phyloP scores from a whole-genome alignment of 1,140 invertebrate genomes.

The Diabrotica undecimpunctata region DNA sequence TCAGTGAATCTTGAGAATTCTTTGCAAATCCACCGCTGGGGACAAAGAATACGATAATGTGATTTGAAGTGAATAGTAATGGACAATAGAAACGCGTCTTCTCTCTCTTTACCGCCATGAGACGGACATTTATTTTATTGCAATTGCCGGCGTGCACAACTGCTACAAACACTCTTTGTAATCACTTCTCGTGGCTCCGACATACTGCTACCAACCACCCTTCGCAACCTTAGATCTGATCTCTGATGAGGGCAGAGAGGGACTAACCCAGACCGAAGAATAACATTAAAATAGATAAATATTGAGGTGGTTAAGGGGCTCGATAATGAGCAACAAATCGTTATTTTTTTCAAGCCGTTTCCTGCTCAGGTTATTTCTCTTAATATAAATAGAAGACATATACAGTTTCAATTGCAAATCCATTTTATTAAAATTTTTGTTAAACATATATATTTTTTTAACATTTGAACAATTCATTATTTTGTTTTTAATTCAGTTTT shows the following conservation, averaged over 20 bases:
- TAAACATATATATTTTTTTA: too few species aligned
- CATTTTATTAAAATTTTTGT: too few species aligned
- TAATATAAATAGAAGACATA: too few species aligned
- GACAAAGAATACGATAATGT: slow-evolving; percentile 27
- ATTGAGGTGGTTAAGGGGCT: too few species aligned
- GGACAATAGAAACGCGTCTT: slow-evolving; percentile 8
- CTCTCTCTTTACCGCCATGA: slow-evolving; percentile 25
- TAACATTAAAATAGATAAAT: background rate
- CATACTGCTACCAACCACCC: background rate
- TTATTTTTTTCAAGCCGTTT: too few species aligned
- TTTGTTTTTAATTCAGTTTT: too few species aligned
- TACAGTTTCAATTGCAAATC: too few species aligned
- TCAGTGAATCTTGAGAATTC: too few species aligned
- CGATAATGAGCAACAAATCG: too few species aligned
- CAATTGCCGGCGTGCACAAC: slow-evolving; percentile 33
- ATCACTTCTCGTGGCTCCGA: slow-evolving; percentile 27
- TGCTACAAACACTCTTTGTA: slow-evolving; percentile 36
- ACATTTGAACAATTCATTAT: too few species aligned
- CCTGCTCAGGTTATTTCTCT: too few species aligned
- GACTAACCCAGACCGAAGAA: background rate
- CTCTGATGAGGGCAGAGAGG: background rate
- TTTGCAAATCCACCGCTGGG: background rate
- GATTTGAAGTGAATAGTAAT: slow-evolving; percentile 36
- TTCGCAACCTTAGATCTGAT: slow-evolving; percentile 3
- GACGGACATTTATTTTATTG: slow-evolving; percentile 39